Evolutionary conservation across 2,888 invertebrate species (phyloP).

Genomic region (Xestia xanthographa): DNA sequence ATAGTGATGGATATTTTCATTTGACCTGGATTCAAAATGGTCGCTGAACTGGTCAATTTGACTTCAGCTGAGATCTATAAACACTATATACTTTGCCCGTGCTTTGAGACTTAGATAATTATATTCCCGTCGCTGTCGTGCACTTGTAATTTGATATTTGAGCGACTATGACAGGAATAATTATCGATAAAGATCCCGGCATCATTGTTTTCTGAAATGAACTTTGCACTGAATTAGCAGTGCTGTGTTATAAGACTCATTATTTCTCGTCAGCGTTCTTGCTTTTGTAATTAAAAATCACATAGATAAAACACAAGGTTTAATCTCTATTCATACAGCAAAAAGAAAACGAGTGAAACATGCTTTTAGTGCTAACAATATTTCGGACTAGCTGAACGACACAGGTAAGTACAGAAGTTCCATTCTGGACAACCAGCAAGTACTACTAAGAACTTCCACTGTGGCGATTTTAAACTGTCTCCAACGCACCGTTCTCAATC

Average conservation of each 20-base stretch:
- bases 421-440: not conserved
- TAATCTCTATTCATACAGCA: constrained; percentile 35
- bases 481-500: not conserved
- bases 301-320: not conserved
- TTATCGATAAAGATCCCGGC: not conserved
- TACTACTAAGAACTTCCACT: not conserved
- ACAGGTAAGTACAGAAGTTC: not conserved
- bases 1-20: not conserved
- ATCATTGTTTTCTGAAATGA: no score
- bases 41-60: not conserved
- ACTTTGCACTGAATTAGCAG: not conserved
- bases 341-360: constrained; percentile 35
- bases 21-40: not conserved
- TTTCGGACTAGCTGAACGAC: constrained; percentile 29
- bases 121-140: not conserved
- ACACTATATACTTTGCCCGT: not conserved
- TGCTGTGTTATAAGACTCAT: no score
- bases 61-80: not conserved
- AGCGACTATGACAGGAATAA: not conserved
- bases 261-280: not conserved
- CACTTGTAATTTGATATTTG: not conserved
- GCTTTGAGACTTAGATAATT: not conserved
- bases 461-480: not conserved
- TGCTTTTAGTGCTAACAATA: constrained; percentile 54
- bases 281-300: not conserved